Base-by-base conservation (phyloP, 2,113 vertebrate species). In the Corythornis vintsioides region DNA sequence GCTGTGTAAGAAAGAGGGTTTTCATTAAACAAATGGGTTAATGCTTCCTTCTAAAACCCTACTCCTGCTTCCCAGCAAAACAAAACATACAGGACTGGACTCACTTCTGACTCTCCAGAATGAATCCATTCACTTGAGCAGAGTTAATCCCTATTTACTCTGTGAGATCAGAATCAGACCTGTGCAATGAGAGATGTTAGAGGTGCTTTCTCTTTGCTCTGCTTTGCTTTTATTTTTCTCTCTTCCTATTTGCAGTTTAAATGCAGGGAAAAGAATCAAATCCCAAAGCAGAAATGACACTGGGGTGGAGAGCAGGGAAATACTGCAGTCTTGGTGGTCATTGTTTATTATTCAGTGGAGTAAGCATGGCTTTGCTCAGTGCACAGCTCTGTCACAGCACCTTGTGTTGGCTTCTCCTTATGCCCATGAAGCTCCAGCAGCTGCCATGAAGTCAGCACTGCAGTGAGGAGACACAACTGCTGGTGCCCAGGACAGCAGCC, bases 1-100 rank as follows among this genome's bases (percentile, higher is more conserved):
- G 48, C 65, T 52, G 59, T 8, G 10, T 79, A 94, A 96, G 90
- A 96, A 95, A 95, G 95, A 94, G 67, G 71, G 81, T 92, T 97
- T 97, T 96, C 93, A 92, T 90, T 87, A 86, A 90, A 86, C 64
- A 95, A 94, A 89, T 70, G 65, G 42, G 64, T 53, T 55, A 85
- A 48, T 88, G 53, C 90, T 93, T 92, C 57, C 64, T 90, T 90
- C 48, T 80, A 31, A 73, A 85, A 56, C 9, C n/a, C 47, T 83
- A 24, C 70, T 59, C 31, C 84, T 84, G 52, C 85, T 93, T 88
- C 86, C 66, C 88, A 90, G 55, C 47, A 95, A 95, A 92, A 93
- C 90, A 97, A 92, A 96, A 78, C 66, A 63, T 33, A 83, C 38
- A 86, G 35, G 65, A 65, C 19, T 59, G 55, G 70, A 67, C 72